Percentiles rank a stretch among this genome's conserved stretches.
phyloP scores from a whole-genome alignment of 2,888 invertebrate species.

The Tipula lateralis region DNA sequence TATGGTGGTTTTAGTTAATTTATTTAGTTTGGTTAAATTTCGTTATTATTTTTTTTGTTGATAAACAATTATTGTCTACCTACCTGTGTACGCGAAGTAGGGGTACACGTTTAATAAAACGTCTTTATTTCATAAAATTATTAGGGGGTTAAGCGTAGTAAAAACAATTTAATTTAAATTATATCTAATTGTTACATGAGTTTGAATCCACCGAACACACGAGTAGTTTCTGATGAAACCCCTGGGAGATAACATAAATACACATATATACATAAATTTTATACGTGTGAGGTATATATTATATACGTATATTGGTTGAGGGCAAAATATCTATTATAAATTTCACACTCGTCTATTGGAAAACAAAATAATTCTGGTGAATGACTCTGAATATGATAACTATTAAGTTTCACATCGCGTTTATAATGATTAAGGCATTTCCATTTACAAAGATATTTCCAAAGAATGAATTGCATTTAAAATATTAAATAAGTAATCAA shows the following conservation, averaged over 20 bases:
- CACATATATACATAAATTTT: neutral
- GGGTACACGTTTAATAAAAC: neutral
- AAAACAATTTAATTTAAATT: neutral
- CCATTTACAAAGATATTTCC: neutral
- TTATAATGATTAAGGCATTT: constrained; percentile 6
- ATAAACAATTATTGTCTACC: neutral
- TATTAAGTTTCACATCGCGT: neutral
- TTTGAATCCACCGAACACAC: neutral
- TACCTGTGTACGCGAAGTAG: neutral
- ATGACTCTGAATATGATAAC: neutral
- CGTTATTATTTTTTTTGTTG: neutral
- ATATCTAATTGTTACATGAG: neutral
- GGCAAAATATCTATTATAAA: neutral
- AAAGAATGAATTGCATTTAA: constrained; percentile 11
- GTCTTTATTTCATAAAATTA: neutral
- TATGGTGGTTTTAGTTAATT: neutral
- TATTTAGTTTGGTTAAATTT: constrained; percentile 1
- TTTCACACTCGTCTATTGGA: neutral
- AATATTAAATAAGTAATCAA: constrained; percentile 19
- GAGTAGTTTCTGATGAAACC: neutral
- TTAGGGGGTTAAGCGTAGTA: neutral
- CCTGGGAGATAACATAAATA: neutral
- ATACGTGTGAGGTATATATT: neutral
- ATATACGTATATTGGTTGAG: neutral
- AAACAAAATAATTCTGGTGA: neutral